Base-by-base conservation (phyloP, 2,888 invertebrate genomes). In the Prosapia bicincta region DNA sequence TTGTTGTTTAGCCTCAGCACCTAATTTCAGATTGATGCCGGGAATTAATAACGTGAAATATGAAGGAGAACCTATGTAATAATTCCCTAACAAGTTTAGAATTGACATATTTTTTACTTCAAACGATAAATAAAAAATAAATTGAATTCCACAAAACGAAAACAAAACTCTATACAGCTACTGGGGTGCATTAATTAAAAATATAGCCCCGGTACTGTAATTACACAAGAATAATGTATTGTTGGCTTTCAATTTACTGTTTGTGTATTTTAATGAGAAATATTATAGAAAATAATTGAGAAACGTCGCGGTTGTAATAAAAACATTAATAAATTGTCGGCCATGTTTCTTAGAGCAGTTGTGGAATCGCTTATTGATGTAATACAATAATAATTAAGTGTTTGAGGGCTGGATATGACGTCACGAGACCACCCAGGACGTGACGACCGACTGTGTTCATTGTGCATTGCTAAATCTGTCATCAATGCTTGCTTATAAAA, bases 231-330 rank as follows among this genome's bases (percentile, higher is more conserved):
- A 54, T 54, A 54, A 54, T 20, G 54, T 54, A 54, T 54, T 54
- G 20, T 54, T 54, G 54, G 54, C 3, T 54, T 54, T 54, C 54
- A 54, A 54, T 54, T 54, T 54, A 54, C 54, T 54, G 54, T 54
- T 54, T 54, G 54, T 54, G 54, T 54, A 54, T 54, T 54, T 54
- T 54, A 54, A 54, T 54, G 54, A 54, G 54, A 54, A 54, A 54
- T 54, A 54, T 54, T 54, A 20, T 54, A 54, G 54, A 54, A 54
- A 54, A 54, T 54, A 54, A 54, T 54, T 54, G 54, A 54, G 54
- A 54, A 54, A 54, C 54, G 54, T 54, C 20, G 54, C 54, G 54
- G n/a, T n/a, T n/a, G n/a, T n/a, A n/a, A n/a, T n/a, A n/a, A n/a
- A n/a, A 54, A 54, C n/a, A 54, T 54, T 54, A 54, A 54, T 54